Evolutionary conservation across 2,113 vertebrate species (phyloP).

Genomic region (Elephantulus edwardii): DNA sequence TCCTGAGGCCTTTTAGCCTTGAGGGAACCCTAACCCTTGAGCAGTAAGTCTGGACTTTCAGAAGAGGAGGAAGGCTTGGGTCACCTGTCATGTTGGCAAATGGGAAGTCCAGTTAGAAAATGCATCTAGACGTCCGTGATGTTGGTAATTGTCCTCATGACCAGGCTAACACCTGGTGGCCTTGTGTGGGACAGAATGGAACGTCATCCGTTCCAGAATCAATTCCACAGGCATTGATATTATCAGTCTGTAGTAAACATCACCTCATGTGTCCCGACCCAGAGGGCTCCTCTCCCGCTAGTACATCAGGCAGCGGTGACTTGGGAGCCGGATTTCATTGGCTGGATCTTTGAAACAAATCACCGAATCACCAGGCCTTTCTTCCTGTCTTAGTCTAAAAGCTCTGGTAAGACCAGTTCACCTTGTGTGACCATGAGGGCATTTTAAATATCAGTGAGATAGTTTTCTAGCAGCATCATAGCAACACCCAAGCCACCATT

Average conservation of each 20-base stretch:
- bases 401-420: not conserved
- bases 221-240: too few species aligned
- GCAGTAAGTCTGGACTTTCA: too few species aligned
- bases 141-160: too few species aligned
- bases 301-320: too few species aligned
- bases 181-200: too few species aligned
- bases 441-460: not conserved
- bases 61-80: not conserved
- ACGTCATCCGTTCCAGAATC: too few species aligned
- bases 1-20: not conserved
- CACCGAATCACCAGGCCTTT: not conserved
- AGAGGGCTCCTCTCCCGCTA: too few species aligned
- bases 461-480: not conserved
- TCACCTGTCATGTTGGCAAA: not conserved
- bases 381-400: not conserved
- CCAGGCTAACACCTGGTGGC: too few species aligned
- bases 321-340: too few species aligned
- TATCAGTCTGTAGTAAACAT: too few species aligned
- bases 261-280: too few species aligned
- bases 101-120: not conserved
- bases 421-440: not conserved
- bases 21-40: not conserved
- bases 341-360: too few species aligned
- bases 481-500: not conserved
- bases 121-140: not conserved